Percentiles rank a stretch among this genome's conserved stretches.
Evolutionary conservation across 2,797 vertebrate genomes (phyloP).

Genomic region (Squalus acanthias): DNA sequence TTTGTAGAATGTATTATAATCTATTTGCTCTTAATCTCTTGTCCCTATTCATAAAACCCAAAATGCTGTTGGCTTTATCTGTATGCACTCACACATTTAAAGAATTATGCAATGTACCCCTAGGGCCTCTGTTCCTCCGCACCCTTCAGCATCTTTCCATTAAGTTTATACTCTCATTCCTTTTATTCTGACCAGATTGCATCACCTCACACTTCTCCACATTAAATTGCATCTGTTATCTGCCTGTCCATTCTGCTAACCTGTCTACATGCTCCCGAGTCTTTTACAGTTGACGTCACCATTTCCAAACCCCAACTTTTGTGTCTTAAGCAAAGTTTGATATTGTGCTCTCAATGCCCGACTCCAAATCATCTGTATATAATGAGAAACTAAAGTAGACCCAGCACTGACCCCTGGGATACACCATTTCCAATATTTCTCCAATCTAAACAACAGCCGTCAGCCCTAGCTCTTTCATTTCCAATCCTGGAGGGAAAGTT

Average conservation of each 20-base stretch:
- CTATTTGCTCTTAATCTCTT: not conserved
- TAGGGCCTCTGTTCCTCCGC: not conserved
- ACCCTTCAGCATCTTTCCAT: not conserved
- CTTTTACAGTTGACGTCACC: not conserved
- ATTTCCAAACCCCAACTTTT: not conserved
- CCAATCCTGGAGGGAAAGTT: not conserved
- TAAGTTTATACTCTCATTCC: not conserved
- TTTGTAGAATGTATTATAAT: not conserved
- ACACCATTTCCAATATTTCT: not conserved
- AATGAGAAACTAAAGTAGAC: not conserved
- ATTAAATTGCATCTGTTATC: not conserved
- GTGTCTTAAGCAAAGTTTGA: not conserved
- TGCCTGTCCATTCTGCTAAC: not conserved
- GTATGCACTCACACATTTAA: not conserved
- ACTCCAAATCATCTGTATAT: not conserved
- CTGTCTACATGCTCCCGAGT: not conserved
- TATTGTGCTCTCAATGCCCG: too few relatives aligned
- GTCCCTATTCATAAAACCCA: not conserved
- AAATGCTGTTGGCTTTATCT: not conserved
- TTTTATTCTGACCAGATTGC: not conserved
- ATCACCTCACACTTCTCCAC: not conserved
- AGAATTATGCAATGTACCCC: not conserved
- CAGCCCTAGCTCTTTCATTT: not conserved
- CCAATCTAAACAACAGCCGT: too few relatives aligned
- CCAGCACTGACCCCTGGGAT: not conserved